These are phyloP conservation scores for Molothrus aeneus DNA, from an alignment of 2,797 vertebrate species.

Conservation along the genomic window DNA sequence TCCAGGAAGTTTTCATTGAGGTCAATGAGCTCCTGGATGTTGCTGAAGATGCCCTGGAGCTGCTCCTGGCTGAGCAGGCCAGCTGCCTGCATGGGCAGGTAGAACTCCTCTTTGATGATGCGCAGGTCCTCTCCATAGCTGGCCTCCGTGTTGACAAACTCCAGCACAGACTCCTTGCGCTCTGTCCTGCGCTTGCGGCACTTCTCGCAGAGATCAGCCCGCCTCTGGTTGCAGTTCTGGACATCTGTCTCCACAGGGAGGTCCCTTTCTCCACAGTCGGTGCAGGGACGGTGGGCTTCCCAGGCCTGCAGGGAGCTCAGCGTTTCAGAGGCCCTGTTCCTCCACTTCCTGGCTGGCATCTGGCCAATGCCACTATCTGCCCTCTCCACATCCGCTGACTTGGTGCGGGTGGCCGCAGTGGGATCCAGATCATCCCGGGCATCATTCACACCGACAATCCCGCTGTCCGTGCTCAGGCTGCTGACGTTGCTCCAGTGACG, in stretches of 20 bases:
- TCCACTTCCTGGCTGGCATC: constrained; percentile 84
- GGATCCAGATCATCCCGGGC: constrained; percentile 81
- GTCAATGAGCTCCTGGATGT: constrained; percentile 90
- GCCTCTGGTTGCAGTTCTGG: constrained; percentile 74
- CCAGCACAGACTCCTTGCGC: constrained; percentile 90
- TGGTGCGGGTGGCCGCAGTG: constrained; percentile 34
- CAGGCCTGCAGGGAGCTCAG: constrained; percentile 80
- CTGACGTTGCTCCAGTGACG: constrained; percentile 93
- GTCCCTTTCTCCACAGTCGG: constrained; percentile 84
- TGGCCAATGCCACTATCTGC: constrained; percentile 89
- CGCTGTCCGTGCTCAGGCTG: constrained; percentile 90
- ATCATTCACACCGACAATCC: constrained; percentile 86
- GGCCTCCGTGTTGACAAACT: constrained; percentile 90
- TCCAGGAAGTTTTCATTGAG: constrained; percentile 89
- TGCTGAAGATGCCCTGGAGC: constrained; percentile 86
- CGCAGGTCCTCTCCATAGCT: constrained; percentile 89
- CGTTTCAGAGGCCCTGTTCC: constrained; percentile 76
- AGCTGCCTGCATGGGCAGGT: constrained; percentile 88
- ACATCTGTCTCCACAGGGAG: constrained; percentile 53
- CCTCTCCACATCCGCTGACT: constrained; percentile 81
- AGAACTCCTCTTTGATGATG: constrained; percentile 92
- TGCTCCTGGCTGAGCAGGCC: constrained; percentile 87
- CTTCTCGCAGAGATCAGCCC: constrained; percentile 85
- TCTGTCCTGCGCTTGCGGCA: constrained; percentile 88
- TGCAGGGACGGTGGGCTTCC: constrained; percentile 87